Evolutionary conservation across 2,113 vertebrate species (phyloP), one percentile per base, ranked within the genome.

Genomic region (Climacteris rufus): DNA sequence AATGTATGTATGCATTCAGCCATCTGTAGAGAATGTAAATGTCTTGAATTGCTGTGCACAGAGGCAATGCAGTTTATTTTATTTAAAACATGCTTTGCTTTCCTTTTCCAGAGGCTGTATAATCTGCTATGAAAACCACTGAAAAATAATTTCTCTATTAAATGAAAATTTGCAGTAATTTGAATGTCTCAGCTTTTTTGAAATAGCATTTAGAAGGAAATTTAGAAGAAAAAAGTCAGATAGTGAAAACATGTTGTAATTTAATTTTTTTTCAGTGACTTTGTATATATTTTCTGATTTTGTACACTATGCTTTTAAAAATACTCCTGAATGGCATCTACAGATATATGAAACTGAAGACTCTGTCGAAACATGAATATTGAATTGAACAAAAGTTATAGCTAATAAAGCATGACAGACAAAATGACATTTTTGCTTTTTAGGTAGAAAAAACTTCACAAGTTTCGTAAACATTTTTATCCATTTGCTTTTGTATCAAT

Each of bases 11-110:
- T 91, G 96, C 66, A 61, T 82, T 91, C 61, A 75, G 19, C 33
- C 81, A 39, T 60, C 65, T 53, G 49, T 56, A 42, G 19, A 83
- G 60, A 71, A 91, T 60, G 53, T 37, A 74, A 83, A 78, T 77
- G 72, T 87, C 74, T 87, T 57, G 91, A 95, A 90, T 77, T 97
- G 94, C 60, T 95, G 47, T 83, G 90, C 93, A 94, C 66, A 94
- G 56, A 94, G 60, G 57, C 77, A 95, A 35, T 69, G 78, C 44
- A 42, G 49, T 95, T 92, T 96, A 97, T 96, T 97, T 96, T 92
- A 91, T 90, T 69, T 93, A 82, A 97, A 89, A 60, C 18, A 86
- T 61, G 44, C n/a, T 95, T 96, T 92, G 53, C 59, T 95, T 96
- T 74, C 44, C 53, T 94, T 93, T 87, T 93, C 87, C 88, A 96